Percentiles rank a stretch among this genome's conserved stretches.
Conservation (phyloP, 2,888 invertebrate genomes). For the Epinotia demarniana region DNA sequence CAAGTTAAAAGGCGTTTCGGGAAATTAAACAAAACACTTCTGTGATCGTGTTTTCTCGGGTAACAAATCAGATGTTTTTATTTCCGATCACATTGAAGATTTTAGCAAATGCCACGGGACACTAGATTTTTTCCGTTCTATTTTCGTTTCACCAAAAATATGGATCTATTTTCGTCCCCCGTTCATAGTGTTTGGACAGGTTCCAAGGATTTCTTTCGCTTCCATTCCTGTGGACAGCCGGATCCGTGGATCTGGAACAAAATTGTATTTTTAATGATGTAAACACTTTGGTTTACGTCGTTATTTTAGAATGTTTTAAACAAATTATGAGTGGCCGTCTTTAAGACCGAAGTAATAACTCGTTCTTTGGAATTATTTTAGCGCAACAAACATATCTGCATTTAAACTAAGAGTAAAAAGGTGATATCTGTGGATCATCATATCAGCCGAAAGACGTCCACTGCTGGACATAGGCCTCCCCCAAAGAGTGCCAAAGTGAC, state of each 20-base stretch:
- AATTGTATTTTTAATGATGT: constrained; percentile 59
- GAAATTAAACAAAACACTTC: neutral
- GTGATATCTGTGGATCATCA: too few species aligned
- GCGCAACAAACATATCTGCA: too few species aligned
- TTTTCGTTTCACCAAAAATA: constrained; percentile 46
- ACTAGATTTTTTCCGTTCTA: constrained; percentile 48
- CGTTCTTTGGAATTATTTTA: too few species aligned
- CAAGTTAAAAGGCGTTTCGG: neutral
- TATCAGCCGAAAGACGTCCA: too few species aligned
- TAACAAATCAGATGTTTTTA: neutral
- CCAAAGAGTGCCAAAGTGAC: too few species aligned
- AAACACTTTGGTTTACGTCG: constrained; percentile 53
- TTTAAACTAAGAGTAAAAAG: too few species aligned
- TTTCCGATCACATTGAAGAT: neutral
- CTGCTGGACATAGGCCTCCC: too few species aligned
- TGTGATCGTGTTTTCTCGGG: neutral
- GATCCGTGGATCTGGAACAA: constrained; percentile 66
- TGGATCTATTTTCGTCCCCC: constrained; percentile 44
- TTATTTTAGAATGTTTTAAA: constrained; percentile 36
- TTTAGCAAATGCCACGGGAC: neutral
- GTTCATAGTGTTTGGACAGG: constrained; percentile 61
- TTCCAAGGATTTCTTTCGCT: constrained; percentile 60
- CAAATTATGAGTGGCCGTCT: neutral
- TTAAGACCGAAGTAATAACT: neutral
- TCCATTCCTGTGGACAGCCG: constrained; percentile 56